Evolutionary conservation across 2,113 vertebrate species (phyloP), one percentile per base, ranked within the genome.

Genomic region (Alligator mississippiensis): DNA sequence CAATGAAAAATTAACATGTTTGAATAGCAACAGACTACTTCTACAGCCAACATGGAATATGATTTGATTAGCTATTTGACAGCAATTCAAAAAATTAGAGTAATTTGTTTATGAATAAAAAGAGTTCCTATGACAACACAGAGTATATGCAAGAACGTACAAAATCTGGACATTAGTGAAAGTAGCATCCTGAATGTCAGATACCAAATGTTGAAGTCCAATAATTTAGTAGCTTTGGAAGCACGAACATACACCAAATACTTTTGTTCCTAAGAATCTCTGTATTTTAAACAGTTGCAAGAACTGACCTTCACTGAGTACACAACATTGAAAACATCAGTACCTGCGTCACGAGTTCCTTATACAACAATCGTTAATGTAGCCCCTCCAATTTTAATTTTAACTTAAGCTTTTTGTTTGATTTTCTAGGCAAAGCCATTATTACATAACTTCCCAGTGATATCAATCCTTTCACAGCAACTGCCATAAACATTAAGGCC

Each of bases 381-480:
- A 88, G 60, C 92, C 91, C 59, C 93, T 95, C 93, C 62, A 87
- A 60, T 95, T 90, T 95, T 90, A 88, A 70, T 94, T 91, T 63
- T 5, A 84, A 60, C 81, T 96, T 66, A 94, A 97, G 87, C 85
- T 96, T 97, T 96, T 92, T 89, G 68, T 87, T 89, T 95, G 59
- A 84, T 55, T 79, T 82, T 64, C 74, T 91, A 57, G 84, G 82
- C 55, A 59, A 83, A 94, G 78, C 84, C 85, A 82, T 85, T 3
- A 2, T 95, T 96, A 86, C 81, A 86, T 94, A 93, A 94, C 93
- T 94, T 94, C 91, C 96, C 88, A 92, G 38, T 62, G 92, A 96
- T 30, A 90, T 59, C 93, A 97, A 80, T 78, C 87, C 87, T 94
- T 95, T 96, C 7, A 54, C 93, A 95, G 18, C 27, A 91, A 95